Conservation (phyloP, 2,888 invertebrate genomes). For the Torymus tubicola region DNA sequence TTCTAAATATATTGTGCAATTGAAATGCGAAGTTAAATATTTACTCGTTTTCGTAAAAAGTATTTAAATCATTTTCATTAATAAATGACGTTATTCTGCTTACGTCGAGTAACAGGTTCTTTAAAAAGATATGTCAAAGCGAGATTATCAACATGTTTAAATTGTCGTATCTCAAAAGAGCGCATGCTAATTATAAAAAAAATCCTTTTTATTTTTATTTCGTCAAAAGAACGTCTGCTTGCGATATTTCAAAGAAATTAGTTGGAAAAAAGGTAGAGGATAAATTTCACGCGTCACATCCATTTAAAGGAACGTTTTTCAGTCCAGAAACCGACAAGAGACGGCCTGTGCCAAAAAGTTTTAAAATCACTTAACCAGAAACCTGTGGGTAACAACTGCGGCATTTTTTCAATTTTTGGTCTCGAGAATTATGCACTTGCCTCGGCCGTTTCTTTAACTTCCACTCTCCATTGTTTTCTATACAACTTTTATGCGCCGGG, state of each 20-base stretch:
- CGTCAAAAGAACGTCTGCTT: conserved; percentile 18
- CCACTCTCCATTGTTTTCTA: no score
- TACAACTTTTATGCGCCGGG: background rate
- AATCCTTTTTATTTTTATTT: conserved; percentile 4
- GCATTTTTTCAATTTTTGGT: conserved; percentile 38
- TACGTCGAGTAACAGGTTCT: background rate
- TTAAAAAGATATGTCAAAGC: conserved; percentile 12
- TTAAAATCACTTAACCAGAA: conserved; percentile 54
- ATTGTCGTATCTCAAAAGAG: background rate
- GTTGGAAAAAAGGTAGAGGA: conserved; percentile 43
- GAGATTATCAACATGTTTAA: conserved; percentile 32
- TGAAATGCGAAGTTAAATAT: no score
- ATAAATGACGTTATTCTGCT: no score
- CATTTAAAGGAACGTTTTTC: conserved; percentile 49
- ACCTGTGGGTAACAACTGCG: conserved; percentile 46
- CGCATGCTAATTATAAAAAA: conserved; percentile 12
- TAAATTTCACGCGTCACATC: conserved; percentile 49
- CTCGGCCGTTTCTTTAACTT: conserved; percentile 6
- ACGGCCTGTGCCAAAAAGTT: conserved; percentile 48
- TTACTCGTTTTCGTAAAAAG: no score
- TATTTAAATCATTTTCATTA: no score
- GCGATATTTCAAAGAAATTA: conserved; percentile 48
- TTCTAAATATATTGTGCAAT: no score
- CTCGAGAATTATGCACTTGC: conserved; percentile 29
- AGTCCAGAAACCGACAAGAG: conserved; percentile 39